Evolutionary conservation across 37 sponge, comb jelly and placozoan genomes (phyloP).

Genomic region (Eunapius fragilis): DNA sequence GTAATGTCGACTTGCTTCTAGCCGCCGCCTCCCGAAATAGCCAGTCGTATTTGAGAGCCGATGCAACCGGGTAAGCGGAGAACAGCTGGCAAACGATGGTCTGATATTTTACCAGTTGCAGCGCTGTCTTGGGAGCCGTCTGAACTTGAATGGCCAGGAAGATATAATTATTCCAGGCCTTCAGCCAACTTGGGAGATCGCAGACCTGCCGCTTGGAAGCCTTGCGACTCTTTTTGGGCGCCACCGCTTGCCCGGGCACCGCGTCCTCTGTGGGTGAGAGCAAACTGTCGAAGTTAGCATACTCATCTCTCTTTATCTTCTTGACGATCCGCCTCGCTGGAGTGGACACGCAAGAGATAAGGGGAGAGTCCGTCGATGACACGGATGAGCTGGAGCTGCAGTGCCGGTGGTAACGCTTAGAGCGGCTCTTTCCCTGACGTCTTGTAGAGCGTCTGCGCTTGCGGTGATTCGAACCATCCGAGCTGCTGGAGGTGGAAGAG

Average conservation of each 20-base stretch:
- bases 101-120: conserved; percentile 44
- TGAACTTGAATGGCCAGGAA: conserved; percentile 1
- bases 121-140: conserved; percentile 8
- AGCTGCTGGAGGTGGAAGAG: not conserved
- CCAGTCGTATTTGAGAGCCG: conserved; percentile 15
- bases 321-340: not conserved
- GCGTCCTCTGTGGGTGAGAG: conserved; percentile 4
- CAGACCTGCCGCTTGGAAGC: conserved; percentile 13
- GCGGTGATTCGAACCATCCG: not conserved
- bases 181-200: conserved; percentile 33
- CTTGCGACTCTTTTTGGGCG: not conserved
- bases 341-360: conserved; percentile 3
- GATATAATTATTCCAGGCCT: conserved; percentile 56
- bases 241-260: not conserved
- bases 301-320: conserved; percentile 25
- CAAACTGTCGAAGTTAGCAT: conserved; percentile 7
- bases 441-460: not conserved
- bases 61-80: not conserved
- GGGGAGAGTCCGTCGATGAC: not conserved
- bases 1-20: conserved; percentile 8
- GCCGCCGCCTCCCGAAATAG: conserved; percentile 38
- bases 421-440: not conserved
- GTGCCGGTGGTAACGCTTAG: not conserved
- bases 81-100: conserved; percentile 15
- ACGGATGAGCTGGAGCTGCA: not conserved